Percentiles rank a stretch among this genome's conserved stretches.
Evolutionary conservation across 1,140 invertebrate genomes (phyloP).

Genomic region (Drosophila bocki): DNA sequence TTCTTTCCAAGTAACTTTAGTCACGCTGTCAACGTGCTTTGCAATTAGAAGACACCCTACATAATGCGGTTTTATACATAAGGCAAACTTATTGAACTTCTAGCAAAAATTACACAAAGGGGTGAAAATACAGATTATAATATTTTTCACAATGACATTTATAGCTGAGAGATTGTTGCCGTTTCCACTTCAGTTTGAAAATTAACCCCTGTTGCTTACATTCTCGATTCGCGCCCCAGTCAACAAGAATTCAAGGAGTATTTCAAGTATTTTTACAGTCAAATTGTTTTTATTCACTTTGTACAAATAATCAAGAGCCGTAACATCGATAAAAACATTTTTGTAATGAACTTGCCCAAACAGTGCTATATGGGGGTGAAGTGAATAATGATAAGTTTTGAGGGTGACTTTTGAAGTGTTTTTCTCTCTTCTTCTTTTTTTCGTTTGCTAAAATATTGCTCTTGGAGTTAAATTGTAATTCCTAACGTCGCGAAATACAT

Average conservation of each 20-base stretch:
- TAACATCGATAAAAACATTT: constrained; percentile 55
- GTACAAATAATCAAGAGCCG: constrained; percentile 69
- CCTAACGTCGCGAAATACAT: constrained; percentile 30
- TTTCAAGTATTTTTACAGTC: constrained; percentile 82
- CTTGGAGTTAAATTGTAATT: constrained; percentile 31
- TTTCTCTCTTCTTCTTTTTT: not conserved
- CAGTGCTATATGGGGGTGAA: constrained; percentile 38
- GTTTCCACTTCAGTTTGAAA: constrained; percentile 29
- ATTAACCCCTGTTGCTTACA: constrained; percentile 21
- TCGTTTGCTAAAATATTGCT: constrained; percentile 9
- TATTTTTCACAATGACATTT: constrained; percentile 68
- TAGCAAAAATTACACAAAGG: constrained; percentile 44
- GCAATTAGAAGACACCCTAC: constrained; percentile 12
- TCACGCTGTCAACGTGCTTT: constrained; percentile 17
- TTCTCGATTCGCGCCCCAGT: constrained; percentile 19
- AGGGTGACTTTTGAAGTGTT: constrained; percentile 49
- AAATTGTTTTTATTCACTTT: constrained; percentile 82
- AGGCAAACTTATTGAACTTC: constrained; percentile 4
- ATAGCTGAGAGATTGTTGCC: constrained; percentile 61
- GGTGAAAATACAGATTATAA: constrained; percentile 69
- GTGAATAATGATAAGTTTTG: constrained; percentile 12
- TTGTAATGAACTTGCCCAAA: constrained; percentile 34
- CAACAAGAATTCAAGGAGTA: constrained; percentile 64
- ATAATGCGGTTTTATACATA: constrained; percentile 25
- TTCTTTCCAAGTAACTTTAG: constrained; percentile 22